phyloP scores from a whole-genome alignment of 2,888 invertebrate genomes.

The Eupsilia transversa region DNA sequence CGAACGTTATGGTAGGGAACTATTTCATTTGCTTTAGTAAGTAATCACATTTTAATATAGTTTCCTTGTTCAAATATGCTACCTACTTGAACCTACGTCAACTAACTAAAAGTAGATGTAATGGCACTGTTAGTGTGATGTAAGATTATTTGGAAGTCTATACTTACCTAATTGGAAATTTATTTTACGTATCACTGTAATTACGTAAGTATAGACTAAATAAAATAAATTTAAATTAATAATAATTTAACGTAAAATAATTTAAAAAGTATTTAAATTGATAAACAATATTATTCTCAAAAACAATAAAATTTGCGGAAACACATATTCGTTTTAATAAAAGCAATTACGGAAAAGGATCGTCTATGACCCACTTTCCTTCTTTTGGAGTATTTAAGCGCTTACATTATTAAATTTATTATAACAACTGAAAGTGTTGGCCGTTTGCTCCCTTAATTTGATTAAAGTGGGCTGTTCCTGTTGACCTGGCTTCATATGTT shows the following conservation, averaged over 20 bases:
- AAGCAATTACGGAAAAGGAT: slow-evolving; percentile 42
- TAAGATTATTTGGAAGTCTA: neutral
- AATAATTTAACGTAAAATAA: neutral
- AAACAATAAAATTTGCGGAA: slow-evolving; percentile 24
- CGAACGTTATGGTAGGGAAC: neutral
- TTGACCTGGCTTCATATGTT: slow-evolving; percentile 55
- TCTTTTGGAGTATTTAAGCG: slow-evolving; percentile 47
- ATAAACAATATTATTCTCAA: neutral
- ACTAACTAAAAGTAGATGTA: neutral
- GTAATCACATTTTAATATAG: slow-evolving; percentile 2
- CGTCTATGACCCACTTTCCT: slow-evolving; percentile 59
- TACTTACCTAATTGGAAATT: too few relatives aligned
- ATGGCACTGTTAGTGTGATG: neutral
- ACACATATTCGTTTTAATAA: slow-evolving; percentile 20
- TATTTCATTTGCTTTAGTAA: slow-evolving; percentile 2
- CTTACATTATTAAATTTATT: slow-evolving; percentile 67
- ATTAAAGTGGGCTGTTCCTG: slow-evolving; percentile 61
- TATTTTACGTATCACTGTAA: too few relatives aligned
- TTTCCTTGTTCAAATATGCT: slow-evolving; percentile 12
- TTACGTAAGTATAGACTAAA: too few relatives aligned
- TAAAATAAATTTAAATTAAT: too few relatives aligned
- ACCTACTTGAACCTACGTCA: neutral
- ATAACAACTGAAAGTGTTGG: slow-evolving; percentile 61
- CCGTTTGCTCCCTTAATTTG: slow-evolving; percentile 64
- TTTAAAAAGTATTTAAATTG: neutral